Percentiles rank a stretch among this genome's conserved stretches.
Evolutionary conservation across 2,113 vertebrate species (phyloP).

Genomic region (Pluvianellus socialis): DNA sequence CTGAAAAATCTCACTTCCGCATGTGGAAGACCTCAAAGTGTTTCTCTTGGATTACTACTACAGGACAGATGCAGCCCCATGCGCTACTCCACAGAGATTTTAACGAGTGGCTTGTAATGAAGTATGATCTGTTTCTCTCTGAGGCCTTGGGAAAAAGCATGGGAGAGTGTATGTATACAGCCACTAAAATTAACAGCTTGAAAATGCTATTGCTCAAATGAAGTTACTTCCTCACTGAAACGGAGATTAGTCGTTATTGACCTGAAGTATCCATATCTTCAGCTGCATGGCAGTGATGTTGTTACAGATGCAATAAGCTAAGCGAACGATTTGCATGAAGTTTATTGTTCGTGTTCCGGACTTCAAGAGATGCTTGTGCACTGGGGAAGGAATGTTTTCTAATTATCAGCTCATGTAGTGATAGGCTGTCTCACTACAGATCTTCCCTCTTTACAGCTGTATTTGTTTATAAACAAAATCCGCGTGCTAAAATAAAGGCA

Average conservation of each 20-base stretch:
- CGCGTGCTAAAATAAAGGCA: background rate
- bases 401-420: background rate
- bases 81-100: background rate
- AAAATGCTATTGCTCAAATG: background rate
- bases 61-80: background rate
- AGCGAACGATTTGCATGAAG: background rate
- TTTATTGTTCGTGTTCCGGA: background rate
- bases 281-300: background rate
- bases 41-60: background rate
- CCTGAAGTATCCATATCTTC: background rate
- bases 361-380: background rate
- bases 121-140: background rate
- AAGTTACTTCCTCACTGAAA: background rate
- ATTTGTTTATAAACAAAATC: background rate
- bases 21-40: background rate
- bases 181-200: background rate
- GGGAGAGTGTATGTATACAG: background rate
- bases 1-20: background rate
- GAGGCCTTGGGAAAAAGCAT: background rate
- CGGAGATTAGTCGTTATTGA: background rate
- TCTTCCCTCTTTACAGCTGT: background rate
- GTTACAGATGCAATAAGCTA: background rate
- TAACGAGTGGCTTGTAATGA: background rate
- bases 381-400: background rate
- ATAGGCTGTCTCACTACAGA: background rate